Evolutionary conservation across 2,888 invertebrate species (phyloP), one percentile per base, ranked within the genome.

Genomic region (Rhorus exstirpatorius): DNA sequence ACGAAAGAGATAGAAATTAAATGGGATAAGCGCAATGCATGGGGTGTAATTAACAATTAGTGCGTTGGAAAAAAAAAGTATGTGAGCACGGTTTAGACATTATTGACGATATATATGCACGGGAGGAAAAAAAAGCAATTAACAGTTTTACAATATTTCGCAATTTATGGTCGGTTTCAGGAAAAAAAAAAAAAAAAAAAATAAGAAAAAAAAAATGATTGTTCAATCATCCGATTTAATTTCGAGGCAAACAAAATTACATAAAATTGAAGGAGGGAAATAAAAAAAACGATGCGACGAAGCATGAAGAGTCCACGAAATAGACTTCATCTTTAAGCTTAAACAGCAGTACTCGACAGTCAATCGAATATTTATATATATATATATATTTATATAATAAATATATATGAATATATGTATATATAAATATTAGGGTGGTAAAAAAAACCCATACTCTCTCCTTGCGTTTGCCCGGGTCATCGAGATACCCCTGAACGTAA

Each of bases 331-430:
- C 44, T 63, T 67, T 51, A 68, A 46, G 65, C 71, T 63, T 82
- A 81, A 86, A 80, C 77, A 83, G 79, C 82, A 85, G 81, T 89
- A 90, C 89, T 89, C 88, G 87, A 86, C 88, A 91, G 91, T 91
- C 91, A 91, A 91, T 91, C 89, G 90, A 90, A 90, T 89, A 89
- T 89, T 86, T 88, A 81, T 78, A 85, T 79, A 79, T 72, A 84
- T 55, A 67, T 72, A 79, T 78, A 76, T 46, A n/a, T n/a, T n/a
- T n/a, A n/a, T n/a, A n/a, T n/a, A n/a, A n/a, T n/a, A n/a, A 44
- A 72, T 41, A 55, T 26, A 71, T 71, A 65, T 65, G 58, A 24
- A 26, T 58, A 71, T 79, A 71, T 70, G 44, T 78, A 84, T 75
- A 85, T 79, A n/a, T n/a, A n/a, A n/a, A n/a, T n/a, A n/a, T n/a